phyloP scores from a whole-genome alignment of 2,113 vertebrate species.

The Oryctolagus cuniculus region DNA sequence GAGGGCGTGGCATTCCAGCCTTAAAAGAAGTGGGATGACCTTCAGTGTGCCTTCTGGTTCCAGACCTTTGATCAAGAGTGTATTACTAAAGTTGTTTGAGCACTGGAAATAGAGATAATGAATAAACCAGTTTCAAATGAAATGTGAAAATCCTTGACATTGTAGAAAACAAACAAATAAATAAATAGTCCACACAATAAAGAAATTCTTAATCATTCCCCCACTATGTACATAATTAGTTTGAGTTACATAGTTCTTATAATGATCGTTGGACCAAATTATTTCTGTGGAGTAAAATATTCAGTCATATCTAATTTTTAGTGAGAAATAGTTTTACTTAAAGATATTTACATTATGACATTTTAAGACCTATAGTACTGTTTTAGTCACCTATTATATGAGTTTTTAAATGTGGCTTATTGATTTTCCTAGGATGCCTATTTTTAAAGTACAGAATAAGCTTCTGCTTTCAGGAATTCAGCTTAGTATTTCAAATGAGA shows the following conservation, averaged over 20 bases:
- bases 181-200: neutral
- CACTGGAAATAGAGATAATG: neutral
- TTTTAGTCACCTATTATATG: neutral
- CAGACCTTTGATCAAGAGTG: neutral
- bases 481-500: conserved; percentile 64
- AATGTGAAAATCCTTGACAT: conserved; percentile 30
- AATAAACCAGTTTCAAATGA: neutral
- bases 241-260: neutral
- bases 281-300: neutral
- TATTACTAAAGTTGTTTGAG: neutral
- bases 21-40: neutral
- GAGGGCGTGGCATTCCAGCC: neutral
- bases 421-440: conserved; percentile 49
- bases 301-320: conserved; percentile 32
- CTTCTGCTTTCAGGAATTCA: conserved; percentile 70
- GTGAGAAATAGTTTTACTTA: neutral
- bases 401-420: conserved; percentile 35
- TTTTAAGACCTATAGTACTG: neutral
- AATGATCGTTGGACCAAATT: neutral
- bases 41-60: neutral
- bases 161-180: neutral
- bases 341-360: conserved; percentile 16
- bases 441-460: conserved; percentile 67
- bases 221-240: neutral
- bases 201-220: conserved; percentile 4